Evolutionary conservation across 2,113 vertebrate genomes (phyloP).

Genomic region (Aegotheles bennettii): DNA sequence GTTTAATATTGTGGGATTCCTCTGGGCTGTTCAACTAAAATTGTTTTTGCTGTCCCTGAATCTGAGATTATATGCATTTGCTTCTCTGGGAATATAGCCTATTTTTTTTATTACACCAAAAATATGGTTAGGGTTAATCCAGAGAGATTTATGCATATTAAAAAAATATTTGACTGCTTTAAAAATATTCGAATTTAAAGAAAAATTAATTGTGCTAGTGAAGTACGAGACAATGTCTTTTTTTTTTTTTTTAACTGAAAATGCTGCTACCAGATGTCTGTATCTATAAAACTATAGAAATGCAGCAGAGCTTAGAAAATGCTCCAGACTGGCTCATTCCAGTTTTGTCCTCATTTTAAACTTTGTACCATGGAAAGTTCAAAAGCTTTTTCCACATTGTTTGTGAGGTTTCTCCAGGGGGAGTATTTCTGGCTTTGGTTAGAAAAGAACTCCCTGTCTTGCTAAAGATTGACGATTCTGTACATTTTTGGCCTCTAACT

Average conservation of each 20-base stretch:
- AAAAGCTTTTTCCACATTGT: slow-evolving; percentile 34
- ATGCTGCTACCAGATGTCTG: not conserved
- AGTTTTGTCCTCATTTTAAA: slow-evolving; percentile 50
- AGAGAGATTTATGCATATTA: not conserved
- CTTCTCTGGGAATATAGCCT: not conserved
- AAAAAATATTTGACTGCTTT: not conserved
- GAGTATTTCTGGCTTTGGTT: slow-evolving; percentile 44
- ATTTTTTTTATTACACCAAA: not conserved
- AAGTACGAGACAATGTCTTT: not conserved
- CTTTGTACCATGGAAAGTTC: slow-evolving; percentile 41
- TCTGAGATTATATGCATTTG: not conserved
- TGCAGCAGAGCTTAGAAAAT: not conserved
- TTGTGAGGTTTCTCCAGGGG: slow-evolving; percentile 45
- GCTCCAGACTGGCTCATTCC: not conserved
- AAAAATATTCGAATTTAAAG: not conserved
- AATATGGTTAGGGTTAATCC: not conserved
- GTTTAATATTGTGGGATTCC: not conserved
- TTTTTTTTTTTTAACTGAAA: not conserved
- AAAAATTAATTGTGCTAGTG: not conserved
- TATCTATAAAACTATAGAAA: not conserved
- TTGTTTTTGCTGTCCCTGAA: not conserved
- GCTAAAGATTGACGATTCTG: slow-evolving; percentile 24
- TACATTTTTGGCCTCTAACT: slow-evolving; percentile 13
- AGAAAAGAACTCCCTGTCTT: slow-evolving; percentile 29
- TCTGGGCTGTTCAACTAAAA: not conserved